Evolutionary conservation across 2,113 vertebrate species (phyloP).

Genomic region (Eolophus roseicapilla): DNA sequence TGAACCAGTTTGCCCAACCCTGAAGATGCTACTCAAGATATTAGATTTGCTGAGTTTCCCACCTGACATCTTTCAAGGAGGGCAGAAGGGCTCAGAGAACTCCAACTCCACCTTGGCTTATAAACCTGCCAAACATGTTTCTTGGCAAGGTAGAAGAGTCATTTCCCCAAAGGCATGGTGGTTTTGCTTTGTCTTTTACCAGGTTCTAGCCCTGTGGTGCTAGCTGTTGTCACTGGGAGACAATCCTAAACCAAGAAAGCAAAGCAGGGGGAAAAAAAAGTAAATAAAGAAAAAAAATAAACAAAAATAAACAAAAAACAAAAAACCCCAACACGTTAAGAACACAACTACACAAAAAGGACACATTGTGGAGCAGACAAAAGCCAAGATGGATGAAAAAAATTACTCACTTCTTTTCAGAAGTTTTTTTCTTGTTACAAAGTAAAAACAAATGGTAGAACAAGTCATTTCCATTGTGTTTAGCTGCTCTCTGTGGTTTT

Average conservation of each 20-base stretch:
- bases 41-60: slow-evolving; percentile 24
- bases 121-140: slow-evolving; percentile 49
- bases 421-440: background rate
- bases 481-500: slow-evolving; percentile 38
- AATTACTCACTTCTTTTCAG: slow-evolving; percentile 7
- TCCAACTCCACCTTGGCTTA: slow-evolving; percentile 4
- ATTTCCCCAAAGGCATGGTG: slow-evolving; percentile 25
- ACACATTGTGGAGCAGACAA: background rate
- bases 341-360: background rate
- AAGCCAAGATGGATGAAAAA: background rate
- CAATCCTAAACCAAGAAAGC: slow-evolving; percentile 11
- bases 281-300: background rate
- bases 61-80: slow-evolving; percentile 13
- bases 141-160: slow-evolving; percentile 14
- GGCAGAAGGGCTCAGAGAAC: slow-evolving; percentile 15
- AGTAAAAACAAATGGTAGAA: slow-evolving; percentile 29
- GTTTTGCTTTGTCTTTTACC: slow-evolving; percentile 16
- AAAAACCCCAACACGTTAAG: background rate
- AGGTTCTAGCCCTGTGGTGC: background rate
- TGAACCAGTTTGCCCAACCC: slow-evolving; percentile 48
- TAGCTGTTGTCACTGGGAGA: slow-evolving; percentile 12
- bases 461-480: slow-evolving; percentile 49
- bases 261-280: background rate
- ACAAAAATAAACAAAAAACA: background rate
- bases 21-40: slow-evolving; percentile 53